Evolutionary conservation across 2,797 vertebrate species (phyloP).

Genomic region (Tamandua tetradactyla): DNA sequence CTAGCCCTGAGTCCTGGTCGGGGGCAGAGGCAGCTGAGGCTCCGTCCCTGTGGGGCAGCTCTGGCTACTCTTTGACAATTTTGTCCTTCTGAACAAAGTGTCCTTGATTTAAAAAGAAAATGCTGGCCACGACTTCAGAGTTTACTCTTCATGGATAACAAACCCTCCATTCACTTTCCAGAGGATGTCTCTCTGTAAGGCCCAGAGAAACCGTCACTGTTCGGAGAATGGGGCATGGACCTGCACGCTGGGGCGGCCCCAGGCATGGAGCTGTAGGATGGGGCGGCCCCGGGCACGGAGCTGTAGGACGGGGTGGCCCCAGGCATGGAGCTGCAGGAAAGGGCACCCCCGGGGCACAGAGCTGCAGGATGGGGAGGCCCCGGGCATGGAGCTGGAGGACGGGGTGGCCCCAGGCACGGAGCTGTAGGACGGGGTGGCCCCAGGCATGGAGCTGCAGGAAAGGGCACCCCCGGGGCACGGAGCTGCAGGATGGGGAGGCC

Average conservation of each 20-base stretch:
- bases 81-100: slow-evolving; percentile 63
- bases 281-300: too few relatives aligned
- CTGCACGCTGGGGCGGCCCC: neutral
- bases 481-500: neutral
- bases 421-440: neutral
- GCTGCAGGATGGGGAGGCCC: neutral
- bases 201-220: slow-evolving; percentile 19
- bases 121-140: neutral
- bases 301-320: neutral
- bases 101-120: slow-evolving; percentile 62
- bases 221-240: slow-evolving; percentile 28
- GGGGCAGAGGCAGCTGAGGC: neutral
- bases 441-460: too few relatives aligned
- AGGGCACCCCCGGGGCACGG: too few relatives aligned
- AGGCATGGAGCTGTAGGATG: neutral
- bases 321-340: too few relatives aligned
- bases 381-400: neutral
- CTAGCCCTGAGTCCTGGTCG: neutral
- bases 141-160: slow-evolving; percentile 51
- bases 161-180: slow-evolving; percentile 57
- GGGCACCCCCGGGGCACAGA: slow-evolving; percentile 33
- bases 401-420: too few relatives aligned
- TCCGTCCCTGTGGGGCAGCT: neutral
- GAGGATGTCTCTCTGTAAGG: slow-evolving; percentile 53
- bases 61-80: slow-evolving; percentile 37